Evolutionary conservation across 1,140 invertebrate genomes (phyloP).

Genomic region (Cydia strobilella): DNA sequence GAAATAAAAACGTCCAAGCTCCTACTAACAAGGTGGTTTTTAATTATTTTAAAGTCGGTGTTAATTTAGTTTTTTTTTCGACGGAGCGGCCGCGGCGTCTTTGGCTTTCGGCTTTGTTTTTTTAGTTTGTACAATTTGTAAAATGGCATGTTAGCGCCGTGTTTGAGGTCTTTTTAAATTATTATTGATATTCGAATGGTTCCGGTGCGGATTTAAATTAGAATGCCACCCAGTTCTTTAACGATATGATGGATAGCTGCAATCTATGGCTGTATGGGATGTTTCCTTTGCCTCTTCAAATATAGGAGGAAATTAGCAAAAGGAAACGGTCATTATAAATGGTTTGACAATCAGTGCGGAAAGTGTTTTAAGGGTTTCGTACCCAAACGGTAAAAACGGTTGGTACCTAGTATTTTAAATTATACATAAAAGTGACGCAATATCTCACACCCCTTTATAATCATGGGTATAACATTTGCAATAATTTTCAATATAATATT

Average conservation of each 20-base stretch:
- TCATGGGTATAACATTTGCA: neutral
- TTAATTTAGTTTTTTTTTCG: conserved; percentile 66
- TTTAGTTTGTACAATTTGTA: conserved; percentile 66
- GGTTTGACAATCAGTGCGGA: no score
- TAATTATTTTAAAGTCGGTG: conserved; percentile 68
- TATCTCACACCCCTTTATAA: no score
- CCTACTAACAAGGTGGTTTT: conserved; percentile 65
- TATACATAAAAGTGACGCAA: no score
- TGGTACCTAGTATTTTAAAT: no score
- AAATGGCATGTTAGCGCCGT: conserved; percentile 69
- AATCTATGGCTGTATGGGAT: neutral
- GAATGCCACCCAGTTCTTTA: conserved; percentile 27
- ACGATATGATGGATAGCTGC: conserved; percentile 1
- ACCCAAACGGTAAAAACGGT: no score
- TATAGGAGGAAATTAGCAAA: neutral
- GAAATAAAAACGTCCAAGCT: conserved; percentile 49
- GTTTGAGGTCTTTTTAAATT: conserved; percentile 59
- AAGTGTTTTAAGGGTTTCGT: no score
- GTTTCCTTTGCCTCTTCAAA: conserved; percentile 3
- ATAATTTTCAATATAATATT: no score
- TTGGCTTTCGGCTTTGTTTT: conserved; percentile 52
- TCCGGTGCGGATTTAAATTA: conserved; percentile 46
- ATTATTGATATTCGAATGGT: conserved; percentile 59
- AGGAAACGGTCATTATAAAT: neutral
- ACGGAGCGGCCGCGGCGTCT: conserved; percentile 50